Conservation (phyloP, 2,797 vertebrate species). For the Bufotes viridis region DNA sequence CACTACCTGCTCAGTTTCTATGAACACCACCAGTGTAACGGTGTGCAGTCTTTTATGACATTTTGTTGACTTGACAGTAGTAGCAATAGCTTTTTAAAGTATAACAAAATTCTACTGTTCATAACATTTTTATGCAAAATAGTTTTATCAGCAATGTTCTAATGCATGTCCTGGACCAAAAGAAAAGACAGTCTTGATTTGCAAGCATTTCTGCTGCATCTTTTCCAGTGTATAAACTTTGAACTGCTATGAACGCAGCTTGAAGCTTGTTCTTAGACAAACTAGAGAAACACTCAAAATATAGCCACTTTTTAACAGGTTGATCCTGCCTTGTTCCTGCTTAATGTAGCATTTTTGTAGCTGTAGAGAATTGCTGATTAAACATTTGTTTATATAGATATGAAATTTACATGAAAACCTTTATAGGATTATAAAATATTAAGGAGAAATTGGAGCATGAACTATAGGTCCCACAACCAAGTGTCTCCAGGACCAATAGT, state of each 20-base stretch:
- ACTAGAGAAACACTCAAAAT: too few relatives aligned
- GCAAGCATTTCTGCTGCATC: neutral
- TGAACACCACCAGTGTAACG: neutral
- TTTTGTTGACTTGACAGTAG: neutral
- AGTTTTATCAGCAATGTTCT: neutral
- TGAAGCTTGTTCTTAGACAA: neutral
- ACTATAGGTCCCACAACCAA: neutral
- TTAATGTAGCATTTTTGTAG: neutral
- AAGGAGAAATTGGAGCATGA: neutral
- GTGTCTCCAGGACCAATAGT: neutral
- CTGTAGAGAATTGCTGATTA: neutral
- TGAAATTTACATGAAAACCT: slow-evolving; percentile 6
- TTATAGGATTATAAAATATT: slow-evolving; percentile 1
- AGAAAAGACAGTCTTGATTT: neutral
- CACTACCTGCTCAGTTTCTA: neutral
- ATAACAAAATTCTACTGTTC: neutral
- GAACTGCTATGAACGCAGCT: neutral
- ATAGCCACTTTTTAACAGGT: neutral
- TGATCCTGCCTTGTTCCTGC: neutral
- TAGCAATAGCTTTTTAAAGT: neutral
- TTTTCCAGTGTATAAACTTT: neutral
- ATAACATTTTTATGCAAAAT: neutral
- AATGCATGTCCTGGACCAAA: neutral
- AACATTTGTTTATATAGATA: neutral
- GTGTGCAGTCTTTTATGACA: neutral